Conservation (phyloP, 2,797 vertebrate genomes). For the Taenioides sp. region DNA sequence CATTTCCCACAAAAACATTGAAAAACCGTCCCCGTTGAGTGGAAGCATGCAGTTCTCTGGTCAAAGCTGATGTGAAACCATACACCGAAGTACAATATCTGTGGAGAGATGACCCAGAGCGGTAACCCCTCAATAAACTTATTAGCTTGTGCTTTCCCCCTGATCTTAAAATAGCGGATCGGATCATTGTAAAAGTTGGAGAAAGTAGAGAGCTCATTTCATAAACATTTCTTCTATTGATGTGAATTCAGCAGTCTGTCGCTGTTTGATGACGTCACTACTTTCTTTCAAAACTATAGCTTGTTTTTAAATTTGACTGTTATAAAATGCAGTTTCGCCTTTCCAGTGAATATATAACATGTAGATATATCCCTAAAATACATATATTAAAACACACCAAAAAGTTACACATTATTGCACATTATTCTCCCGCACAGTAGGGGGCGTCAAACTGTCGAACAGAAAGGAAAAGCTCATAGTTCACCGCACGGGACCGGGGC, state of each 20-base stretch:
- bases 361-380: not conserved
- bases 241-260: constrained; percentile 19
- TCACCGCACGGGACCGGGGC: constrained; percentile 12
- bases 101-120: not conserved
- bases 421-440: not conserved
- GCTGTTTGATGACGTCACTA: constrained; percentile 51
- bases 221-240: constrained; percentile 1
- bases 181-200: not conserved
- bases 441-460: not conserved
- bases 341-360: not conserved
- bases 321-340: too few relatives aligned
- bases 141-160: not conserved
- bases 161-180: not conserved
- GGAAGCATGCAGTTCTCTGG: not conserved
- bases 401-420: too few relatives aligned
- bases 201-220: not conserved
- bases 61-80: not conserved
- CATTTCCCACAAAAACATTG: not conserved
- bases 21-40: not conserved
- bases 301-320: too few relatives aligned
- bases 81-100: not conserved
- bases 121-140: constrained; percentile 5
- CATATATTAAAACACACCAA: not conserved
- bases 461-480: not conserved
- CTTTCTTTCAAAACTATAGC: not conserved